A percentile compares a stretch with the other conserved stretches of the same genome.
Conservation (phyloP, 2,888 invertebrate species). For the Crocallis elinguaria region DNA sequence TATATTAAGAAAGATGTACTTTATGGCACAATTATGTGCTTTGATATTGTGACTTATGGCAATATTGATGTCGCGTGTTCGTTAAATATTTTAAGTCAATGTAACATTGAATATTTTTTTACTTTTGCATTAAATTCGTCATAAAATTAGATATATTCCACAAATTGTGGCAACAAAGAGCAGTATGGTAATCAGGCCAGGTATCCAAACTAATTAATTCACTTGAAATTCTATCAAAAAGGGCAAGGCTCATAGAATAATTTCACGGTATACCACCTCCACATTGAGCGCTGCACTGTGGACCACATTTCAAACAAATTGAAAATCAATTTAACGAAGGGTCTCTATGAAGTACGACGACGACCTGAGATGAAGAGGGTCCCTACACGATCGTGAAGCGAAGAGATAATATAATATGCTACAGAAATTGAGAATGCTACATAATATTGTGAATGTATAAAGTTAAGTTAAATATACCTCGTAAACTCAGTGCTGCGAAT, state of each 20-base stretch:
- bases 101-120: neutral
- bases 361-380: constrained; percentile 39
- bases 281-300: constrained; percentile 74
- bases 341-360: constrained; percentile 50
- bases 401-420: neutral
- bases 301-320: constrained; percentile 83
- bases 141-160: no score
- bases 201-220: constrained; percentile 48
- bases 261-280: constrained; percentile 78
- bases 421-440: no score
- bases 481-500: no score
- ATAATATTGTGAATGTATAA: neutral
- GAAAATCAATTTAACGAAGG: constrained; percentile 82
- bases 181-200: neutral
- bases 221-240: constrained; percentile 67
- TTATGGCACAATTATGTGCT: neutral
- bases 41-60: neutral
- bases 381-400: constrained; percentile 1
- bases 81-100: neutral
- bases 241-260: constrained; percentile 69
- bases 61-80: neutral
- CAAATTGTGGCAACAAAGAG: no score
- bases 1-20: constrained; percentile 1
- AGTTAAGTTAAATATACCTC: no score
- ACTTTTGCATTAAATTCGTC: no score